phyloP scores from a whole-genome alignment of 2,888 invertebrate species.

The Trissolcus brochymenae region DNA sequence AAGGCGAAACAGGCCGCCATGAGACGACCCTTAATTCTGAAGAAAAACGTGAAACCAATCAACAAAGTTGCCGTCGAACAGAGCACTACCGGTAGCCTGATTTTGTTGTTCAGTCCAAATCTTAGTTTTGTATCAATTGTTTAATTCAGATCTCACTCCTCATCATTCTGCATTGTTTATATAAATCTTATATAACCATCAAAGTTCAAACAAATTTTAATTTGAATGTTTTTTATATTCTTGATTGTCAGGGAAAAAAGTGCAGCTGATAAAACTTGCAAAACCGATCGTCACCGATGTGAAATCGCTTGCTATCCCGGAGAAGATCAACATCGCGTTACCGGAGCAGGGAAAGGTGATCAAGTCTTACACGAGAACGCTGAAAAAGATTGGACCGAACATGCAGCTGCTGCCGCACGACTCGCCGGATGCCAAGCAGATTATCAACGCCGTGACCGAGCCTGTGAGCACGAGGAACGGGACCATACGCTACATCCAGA shows the following conservation, averaged over 20 bases:
- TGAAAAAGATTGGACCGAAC: conserved; percentile 45
- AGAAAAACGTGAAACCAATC: conserved; percentile 11
- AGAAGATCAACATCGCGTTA: background rate
- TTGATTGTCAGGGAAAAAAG: background rate
- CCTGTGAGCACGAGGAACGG: conserved; percentile 8
- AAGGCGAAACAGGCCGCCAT: background rate
- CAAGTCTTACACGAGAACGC: conserved; percentile 37
- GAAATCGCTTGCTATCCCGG: background rate
- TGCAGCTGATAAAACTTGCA: conserved; percentile 2
- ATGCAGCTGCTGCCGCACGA: conserved; percentile 39
- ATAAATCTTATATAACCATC: too few relatives aligned
- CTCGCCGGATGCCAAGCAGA: conserved; percentile 31
- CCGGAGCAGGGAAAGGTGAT: conserved; percentile 21
- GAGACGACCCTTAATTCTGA: conserved; percentile 23
- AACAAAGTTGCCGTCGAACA: background rate
- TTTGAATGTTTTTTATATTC: too few relatives aligned
- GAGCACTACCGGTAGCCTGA: background rate
- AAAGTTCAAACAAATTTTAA: too few relatives aligned
- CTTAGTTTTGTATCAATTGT: too few relatives aligned
- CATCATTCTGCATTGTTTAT: too few relatives aligned
- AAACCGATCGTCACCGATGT: conserved; percentile 7
- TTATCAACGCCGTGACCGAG: conserved; percentile 9
- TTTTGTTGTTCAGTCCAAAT: too few relatives aligned
- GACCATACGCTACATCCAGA: conserved; percentile 2
- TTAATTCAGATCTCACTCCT: too few relatives aligned